Evolutionary conservation across 2,888 invertebrate species (phyloP).

Genomic region (Rhingia rostrata): DNA sequence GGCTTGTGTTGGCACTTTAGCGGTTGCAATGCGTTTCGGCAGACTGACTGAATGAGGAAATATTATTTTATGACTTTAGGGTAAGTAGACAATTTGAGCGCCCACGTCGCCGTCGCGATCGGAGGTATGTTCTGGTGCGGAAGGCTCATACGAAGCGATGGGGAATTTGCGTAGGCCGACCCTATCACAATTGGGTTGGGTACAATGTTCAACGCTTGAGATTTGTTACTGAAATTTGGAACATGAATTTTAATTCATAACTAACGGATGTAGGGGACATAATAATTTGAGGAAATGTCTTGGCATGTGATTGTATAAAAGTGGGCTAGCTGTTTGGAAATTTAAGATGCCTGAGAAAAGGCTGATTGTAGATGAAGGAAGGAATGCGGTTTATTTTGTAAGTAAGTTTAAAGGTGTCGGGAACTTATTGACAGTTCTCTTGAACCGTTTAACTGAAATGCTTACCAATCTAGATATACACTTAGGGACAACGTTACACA

Average conservation of each 20-base stretch:
- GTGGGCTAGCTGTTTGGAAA: no score
- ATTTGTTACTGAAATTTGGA: constrained; percentile 30
- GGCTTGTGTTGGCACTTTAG: neutral
- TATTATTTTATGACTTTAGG: constrained; percentile 50
- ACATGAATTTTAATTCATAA: constrained; percentile 8
- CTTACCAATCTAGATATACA: no score
- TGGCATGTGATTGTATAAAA: no score
- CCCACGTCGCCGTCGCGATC: constrained; percentile 46
- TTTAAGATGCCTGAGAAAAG: no score
- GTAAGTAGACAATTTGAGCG: constrained; percentile 59
- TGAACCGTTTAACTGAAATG: no score
- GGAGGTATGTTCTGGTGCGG: neutral
- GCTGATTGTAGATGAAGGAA: no score
- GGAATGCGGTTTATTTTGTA: no score
- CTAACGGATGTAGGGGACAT: no score
- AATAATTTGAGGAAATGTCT: no score
- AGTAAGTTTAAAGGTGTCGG: no score
- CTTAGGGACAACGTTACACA: no score
- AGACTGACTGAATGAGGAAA: constrained; percentile 42
- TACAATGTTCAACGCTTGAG: constrained; percentile 15
- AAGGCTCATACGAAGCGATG: neutral
- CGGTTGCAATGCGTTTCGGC: constrained; percentile 9
- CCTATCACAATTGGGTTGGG: constrained; percentile 50
- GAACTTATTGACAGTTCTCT: no score
- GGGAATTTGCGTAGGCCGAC: constrained; percentile 42